Evolutionary conservation across 2,888 invertebrate species (phyloP).

Genomic region (Luffia ferchaultella): DNA sequence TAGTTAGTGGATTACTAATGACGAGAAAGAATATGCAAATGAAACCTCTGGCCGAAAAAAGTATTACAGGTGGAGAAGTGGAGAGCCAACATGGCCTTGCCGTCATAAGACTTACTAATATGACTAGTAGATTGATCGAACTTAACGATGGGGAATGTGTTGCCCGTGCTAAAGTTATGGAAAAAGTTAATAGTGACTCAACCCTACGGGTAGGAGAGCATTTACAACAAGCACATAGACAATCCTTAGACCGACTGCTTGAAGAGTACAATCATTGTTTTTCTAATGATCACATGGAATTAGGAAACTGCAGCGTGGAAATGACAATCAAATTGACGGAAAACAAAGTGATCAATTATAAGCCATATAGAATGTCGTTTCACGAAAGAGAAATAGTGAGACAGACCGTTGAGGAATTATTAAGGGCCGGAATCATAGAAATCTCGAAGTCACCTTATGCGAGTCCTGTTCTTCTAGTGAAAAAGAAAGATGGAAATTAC

Average conservation of each 20-base stretch:
- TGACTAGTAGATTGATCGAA: constrained; percentile 1
- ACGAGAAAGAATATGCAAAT: constrained; percentile 8
- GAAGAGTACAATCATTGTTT: constrained; percentile 9
- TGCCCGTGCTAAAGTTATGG: constrained; percentile 5
- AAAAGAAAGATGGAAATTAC: constrained; percentile 12
- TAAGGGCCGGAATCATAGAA: constrained; percentile 8
- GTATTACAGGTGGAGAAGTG: constrained; percentile 5
- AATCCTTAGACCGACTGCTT: constrained; percentile 3
- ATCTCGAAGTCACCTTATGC: constrained; percentile 9
- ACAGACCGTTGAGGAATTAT: constrained; percentile 4
- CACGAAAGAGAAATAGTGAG: constrained; percentile 9
- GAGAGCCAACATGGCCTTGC: constrained; percentile 6
- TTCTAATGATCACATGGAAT: constrained; percentile 8
- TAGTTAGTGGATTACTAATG: constrained; percentile 4
- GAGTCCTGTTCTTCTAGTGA: constrained; percentile 8
- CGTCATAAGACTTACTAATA: constrained; percentile 9
- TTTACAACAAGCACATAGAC: not conserved
- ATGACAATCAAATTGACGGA: constrained; percentile 11
- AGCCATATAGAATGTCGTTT: constrained; percentile 11
- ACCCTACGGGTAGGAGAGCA: not conserved
- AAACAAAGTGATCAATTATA: constrained; percentile 9
- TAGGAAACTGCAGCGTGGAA: constrained; percentile 10
- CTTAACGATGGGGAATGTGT: constrained; percentile 7
- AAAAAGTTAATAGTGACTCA: not conserved
- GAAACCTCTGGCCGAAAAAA: constrained; percentile 9